A percentile compares a stretch with the other conserved stretches of the same genome.
Conservation (phyloP, 2,113 vertebrate species). For the Philantomba maxwellii region DNA sequence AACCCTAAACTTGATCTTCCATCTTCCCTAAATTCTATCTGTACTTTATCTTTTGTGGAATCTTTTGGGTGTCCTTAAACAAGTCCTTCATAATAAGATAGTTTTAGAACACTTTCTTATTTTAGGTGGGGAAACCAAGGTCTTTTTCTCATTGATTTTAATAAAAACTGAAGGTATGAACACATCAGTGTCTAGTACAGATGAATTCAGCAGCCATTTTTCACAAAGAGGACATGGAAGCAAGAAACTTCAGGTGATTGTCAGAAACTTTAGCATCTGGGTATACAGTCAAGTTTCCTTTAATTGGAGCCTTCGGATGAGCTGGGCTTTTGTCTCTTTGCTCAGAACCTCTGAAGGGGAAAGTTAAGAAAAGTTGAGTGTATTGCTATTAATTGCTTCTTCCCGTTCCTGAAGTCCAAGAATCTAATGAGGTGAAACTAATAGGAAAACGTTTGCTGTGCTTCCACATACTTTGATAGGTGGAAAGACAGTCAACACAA, state of each 20-base stretch:
- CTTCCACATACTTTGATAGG: background rate
- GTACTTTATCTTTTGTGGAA: background rate
- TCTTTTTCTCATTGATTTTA: background rate
- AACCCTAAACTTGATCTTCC: background rate
- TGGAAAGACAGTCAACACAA: background rate
- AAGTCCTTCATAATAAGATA: background rate
- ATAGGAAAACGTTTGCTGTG: background rate
- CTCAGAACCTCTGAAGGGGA: conserved; percentile 14
- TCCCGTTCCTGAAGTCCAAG: background rate
- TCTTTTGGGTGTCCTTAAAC: background rate
- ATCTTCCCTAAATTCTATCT: background rate
- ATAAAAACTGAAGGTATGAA: background rate
- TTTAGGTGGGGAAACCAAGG: background rate
- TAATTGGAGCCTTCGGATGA: background rate
- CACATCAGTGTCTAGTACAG: background rate
- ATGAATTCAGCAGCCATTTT: background rate
- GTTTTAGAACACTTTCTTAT: background rate
- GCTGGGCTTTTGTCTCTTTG: background rate
- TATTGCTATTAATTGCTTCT: background rate
- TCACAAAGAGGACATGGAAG: background rate
- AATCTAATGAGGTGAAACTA: background rate
- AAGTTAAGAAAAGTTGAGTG: background rate
- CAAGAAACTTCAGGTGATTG: background rate
- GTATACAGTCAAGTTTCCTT: background rate
- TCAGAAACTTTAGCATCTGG: background rate